Conservation (phyloP, 1,140 invertebrate species). For the Lordiphosa collinella region DNA sequence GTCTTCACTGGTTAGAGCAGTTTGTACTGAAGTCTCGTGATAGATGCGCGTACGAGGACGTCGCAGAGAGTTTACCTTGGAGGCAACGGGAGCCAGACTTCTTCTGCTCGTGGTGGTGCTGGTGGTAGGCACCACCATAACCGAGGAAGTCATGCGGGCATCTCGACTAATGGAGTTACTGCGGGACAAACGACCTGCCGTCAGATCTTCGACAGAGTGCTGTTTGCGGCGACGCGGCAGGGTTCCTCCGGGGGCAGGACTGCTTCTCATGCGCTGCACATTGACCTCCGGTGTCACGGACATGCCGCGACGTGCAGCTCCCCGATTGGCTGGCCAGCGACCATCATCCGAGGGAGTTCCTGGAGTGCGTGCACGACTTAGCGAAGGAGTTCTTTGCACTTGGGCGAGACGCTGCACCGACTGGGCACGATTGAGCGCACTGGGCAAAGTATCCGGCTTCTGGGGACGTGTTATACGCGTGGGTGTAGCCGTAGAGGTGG, state of each 20-base stretch:
- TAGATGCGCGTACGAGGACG: slow-evolving; percentile 85
- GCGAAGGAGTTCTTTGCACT: slow-evolving; percentile 82
- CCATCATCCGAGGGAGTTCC: slow-evolving; percentile 86
- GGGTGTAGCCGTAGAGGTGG: slow-evolving; percentile 54
- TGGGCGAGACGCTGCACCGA: slow-evolving; percentile 81
- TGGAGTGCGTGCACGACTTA: slow-evolving; percentile 82
- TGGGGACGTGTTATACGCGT: slow-evolving; percentile 81
- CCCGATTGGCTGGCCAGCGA: slow-evolving; percentile 82
- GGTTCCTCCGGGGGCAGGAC: slow-evolving; percentile 82
- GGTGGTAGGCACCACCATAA: slow-evolving; percentile 63
- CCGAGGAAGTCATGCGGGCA: slow-evolving; percentile 78
- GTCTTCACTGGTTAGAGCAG: slow-evolving; percentile 85
- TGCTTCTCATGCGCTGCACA: slow-evolving; percentile 67
- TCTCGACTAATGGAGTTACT: slow-evolving; percentile 80
- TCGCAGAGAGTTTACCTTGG: slow-evolving; percentile 60
- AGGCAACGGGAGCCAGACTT: slow-evolving; percentile 54
- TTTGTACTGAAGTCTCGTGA: slow-evolving; percentile 88
- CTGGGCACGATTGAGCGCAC: slow-evolving; percentile 66
- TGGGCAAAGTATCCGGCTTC: slow-evolving; percentile 79
- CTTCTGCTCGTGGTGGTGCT: slow-evolving; percentile 49
- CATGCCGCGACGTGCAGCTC: slow-evolving; percentile 34
- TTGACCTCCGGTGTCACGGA: slow-evolving; percentile 68
- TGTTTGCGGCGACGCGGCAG: slow-evolving; percentile 85
- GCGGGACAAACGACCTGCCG: slow-evolving; percentile 62
- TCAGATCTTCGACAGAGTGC: slow-evolving; percentile 81